These are phyloP conservation scores for Heliconius hewitsoni DNA, from an alignment of 1,140 invertebrate species.

Conservation along the genomic window DNA sequence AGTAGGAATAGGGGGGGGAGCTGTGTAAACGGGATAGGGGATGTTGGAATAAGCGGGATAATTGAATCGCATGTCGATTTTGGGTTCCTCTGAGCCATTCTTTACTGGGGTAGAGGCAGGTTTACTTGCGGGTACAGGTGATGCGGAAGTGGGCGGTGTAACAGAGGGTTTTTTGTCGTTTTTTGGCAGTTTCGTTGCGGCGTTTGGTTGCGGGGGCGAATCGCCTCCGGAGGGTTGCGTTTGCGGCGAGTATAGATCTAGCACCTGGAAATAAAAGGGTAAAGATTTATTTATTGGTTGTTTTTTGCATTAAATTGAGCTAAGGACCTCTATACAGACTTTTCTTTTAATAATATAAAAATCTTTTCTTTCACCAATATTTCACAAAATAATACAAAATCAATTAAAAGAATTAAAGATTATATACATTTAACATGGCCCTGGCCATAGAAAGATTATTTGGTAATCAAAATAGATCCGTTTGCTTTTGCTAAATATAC, in stretches of 20 bases:
- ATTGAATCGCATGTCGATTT: slow-evolving; percentile 63
- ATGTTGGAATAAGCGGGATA: slow-evolving; percentile 57
- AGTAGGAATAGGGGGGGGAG: slow-evolving; percentile 58
- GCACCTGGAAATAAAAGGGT: slow-evolving; percentile 78
- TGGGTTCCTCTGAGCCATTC: slow-evolving; percentile 71
- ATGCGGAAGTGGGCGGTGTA: slow-evolving; percentile 79
- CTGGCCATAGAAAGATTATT: no score
- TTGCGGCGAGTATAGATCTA: slow-evolving; percentile 92
- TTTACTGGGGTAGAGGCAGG: slow-evolving; percentile 30
- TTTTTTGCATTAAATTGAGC: no score
- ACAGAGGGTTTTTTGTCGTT: slow-evolving; percentile 78
- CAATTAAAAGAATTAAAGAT: no score
- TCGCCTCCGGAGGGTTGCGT: slow-evolving; percentile 82
- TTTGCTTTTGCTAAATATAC: no score
- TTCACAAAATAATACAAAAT: no score
- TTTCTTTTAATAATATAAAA: no score
- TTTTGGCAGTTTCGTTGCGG: slow-evolving; percentile 60
- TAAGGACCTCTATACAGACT: no score
- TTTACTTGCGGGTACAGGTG: slow-evolving; percentile 68
- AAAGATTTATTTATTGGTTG: not conserved
- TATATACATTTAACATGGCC: no score
- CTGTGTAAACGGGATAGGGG: slow-evolving; percentile 62
- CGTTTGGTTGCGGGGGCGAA: not conserved
- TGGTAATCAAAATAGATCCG: no score
- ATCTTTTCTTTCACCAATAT: no score